Evolutionary conservation across 1,140 invertebrate species (phyloP).

Genomic region (Sinonovacula constricta): DNA sequence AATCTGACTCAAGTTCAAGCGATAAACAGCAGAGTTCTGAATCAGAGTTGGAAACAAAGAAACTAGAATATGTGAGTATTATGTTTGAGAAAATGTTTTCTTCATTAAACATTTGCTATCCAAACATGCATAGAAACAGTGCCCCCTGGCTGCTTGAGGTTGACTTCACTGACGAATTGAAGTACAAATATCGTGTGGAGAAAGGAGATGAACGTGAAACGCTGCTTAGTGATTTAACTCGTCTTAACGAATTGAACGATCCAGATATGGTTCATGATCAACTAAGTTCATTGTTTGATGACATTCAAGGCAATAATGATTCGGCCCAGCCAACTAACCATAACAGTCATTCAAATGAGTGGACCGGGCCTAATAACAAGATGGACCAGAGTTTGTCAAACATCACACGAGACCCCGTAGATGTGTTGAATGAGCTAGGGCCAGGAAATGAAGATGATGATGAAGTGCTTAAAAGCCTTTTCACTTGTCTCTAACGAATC

Average conservation of each 20-base stretch:
- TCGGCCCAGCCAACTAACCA: too few relatives aligned
- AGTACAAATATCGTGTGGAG: constrained; percentile 27
- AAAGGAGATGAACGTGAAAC: neutral
- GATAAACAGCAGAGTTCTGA: constrained; percentile 40
- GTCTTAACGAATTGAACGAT: constrained; percentile 13
- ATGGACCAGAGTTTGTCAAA: too few relatives aligned
- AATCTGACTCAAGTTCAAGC: constrained; percentile 46
- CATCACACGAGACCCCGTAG: too few relatives aligned
- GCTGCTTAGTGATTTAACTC: constrained; percentile 6
- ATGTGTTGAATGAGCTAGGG: too few relatives aligned
- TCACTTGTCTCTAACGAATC: too few relatives aligned
- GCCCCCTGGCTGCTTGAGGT: constrained; percentile 39
- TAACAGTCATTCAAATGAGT: too few relatives aligned
- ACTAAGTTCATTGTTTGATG: too few relatives aligned
- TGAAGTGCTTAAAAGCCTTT: too few relatives aligned
- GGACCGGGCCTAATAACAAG: too few relatives aligned
- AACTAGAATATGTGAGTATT: neutral
- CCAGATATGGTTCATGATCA: constrained; percentile 36
- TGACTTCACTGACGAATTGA: constrained; percentile 30
- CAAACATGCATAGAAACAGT: constrained; percentile 14
- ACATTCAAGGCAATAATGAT: too few relatives aligned
- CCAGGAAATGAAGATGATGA: too few relatives aligned
- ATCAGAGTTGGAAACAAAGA: constrained; percentile 32
- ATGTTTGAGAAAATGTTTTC: constrained; percentile 21
- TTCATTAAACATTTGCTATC: constrained; percentile 32